phyloP scores from a whole-genome alignment of 2,797 vertebrate species.

The Pachyuromys duprasi region DNA sequence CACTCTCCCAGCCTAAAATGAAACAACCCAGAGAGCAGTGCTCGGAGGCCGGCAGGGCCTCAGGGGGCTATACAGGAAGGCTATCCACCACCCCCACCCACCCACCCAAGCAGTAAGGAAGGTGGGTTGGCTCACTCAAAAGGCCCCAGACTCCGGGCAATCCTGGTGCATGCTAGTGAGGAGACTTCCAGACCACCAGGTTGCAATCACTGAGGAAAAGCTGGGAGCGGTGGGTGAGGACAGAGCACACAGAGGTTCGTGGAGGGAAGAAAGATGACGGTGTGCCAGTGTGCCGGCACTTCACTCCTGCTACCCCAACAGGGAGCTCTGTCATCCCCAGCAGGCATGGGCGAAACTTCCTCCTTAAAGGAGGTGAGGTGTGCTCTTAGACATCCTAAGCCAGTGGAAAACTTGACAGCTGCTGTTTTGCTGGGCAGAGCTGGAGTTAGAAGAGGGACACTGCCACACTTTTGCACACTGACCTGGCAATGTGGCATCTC shows the following conservation, averaged over 20 bases:
- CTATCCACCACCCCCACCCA: too few species aligned
- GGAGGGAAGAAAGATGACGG: background rate
- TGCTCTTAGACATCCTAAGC: background rate
- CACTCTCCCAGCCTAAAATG: too few species aligned
- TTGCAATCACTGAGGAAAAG: background rate
- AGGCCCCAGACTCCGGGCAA: background rate
- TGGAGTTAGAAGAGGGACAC: background rate
- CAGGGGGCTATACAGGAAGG: background rate
- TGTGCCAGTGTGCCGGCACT: too few species aligned
- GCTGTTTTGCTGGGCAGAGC: background rate
- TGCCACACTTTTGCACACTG: rapidly evolving
- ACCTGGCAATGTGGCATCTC: rapidly evolving
- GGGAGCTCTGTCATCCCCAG: background rate
- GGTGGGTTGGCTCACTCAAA: background rate
- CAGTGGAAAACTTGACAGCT: background rate
- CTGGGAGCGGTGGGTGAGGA: rapidly evolving
- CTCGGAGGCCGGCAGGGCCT: background rate
- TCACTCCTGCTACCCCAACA: background rate
- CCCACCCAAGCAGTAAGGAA: background rate
- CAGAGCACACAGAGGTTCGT: background rate
- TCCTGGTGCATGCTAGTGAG: background rate
- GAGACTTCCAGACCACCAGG: background rate
- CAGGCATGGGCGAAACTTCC: background rate
- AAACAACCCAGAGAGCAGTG: background rate
- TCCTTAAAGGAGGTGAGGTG: background rate